phyloP scores from a whole-genome alignment of 2,888 invertebrate species.

The Trichogramma dendrolimi region DNA sequence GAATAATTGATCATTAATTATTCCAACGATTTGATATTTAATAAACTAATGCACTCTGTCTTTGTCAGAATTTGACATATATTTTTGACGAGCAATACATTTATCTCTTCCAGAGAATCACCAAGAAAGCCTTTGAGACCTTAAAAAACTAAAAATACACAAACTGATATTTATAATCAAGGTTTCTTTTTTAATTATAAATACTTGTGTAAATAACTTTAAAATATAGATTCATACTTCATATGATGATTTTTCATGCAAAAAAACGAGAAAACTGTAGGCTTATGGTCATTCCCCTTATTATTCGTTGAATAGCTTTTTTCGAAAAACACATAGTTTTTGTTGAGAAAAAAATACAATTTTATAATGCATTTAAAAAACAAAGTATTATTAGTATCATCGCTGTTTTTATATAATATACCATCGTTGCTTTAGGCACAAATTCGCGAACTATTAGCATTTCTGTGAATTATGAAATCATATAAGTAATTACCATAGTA shows the following conservation, averaged over 20 bases:
- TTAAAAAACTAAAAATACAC: too few species aligned
- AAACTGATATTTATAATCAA: too few species aligned
- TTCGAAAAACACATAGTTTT: conserved; percentile 10
- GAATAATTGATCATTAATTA: too few species aligned
- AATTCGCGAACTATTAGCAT: conserved; percentile 18
- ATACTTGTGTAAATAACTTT: conserved; percentile 1
- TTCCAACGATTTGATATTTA: too few species aligned
- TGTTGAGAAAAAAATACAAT: conserved; percentile 1
- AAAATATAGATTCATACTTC: conserved; percentile 2
- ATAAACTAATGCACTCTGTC: too few species aligned
- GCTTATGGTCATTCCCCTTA: conserved; percentile 13
- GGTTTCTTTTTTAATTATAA: too few species aligned
- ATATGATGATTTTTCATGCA: background rate
- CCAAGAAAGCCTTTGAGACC: too few species aligned
- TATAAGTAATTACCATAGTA: conserved; percentile 43
- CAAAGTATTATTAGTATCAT: conserved; percentile 12
- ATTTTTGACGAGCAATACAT: too few species aligned
- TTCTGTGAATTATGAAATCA: conserved; percentile 10
- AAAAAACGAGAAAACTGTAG: conserved; percentile 11
- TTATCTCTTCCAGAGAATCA: too few species aligned
- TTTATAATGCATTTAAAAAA: conserved; percentile 2
- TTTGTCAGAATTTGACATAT: too few species aligned
- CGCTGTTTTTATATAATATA: conserved; percentile 11
- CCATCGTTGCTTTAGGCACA: conserved; percentile 23
- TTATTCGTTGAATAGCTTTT: conserved; percentile 7